Evolutionary conservation across 2,888 invertebrate species (phyloP).

Genomic region (Philereme transversata): DNA sequence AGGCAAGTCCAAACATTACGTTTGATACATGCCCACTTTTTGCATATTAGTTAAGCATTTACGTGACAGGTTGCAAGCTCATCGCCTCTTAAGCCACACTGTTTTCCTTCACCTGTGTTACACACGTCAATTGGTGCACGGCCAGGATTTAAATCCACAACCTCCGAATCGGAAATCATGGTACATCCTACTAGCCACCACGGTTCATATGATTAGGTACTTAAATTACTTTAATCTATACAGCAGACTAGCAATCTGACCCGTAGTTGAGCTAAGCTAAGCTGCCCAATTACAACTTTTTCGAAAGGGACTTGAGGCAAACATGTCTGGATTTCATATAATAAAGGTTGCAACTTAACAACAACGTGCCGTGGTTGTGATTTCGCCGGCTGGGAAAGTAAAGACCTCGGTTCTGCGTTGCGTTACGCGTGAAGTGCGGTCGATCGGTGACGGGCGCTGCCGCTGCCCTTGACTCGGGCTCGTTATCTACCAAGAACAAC

Average conservation of each 20-base stretch:
- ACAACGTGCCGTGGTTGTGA: constrained; percentile 40
- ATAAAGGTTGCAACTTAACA: constrained; percentile 20
- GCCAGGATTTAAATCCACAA: too few species aligned
- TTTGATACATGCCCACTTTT: too few species aligned
- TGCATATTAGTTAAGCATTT: too few species aligned
- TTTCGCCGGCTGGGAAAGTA: constrained; percentile 67
- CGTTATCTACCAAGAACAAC: constrained; percentile 51
- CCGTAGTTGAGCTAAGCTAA: neutral
- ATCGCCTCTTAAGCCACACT: too few species aligned
- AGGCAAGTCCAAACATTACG: too few species aligned
- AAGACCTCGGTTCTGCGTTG: constrained; percentile 64
- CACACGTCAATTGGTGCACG: too few species aligned
- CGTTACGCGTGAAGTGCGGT: constrained; percentile 44
- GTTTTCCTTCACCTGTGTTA: too few species aligned
- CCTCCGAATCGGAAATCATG: too few species aligned
- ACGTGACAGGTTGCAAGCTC: too few species aligned
- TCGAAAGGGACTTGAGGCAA: constrained; percentile 17
- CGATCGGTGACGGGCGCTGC: constrained; percentile 68
- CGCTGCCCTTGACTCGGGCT: constrained; percentile 75
- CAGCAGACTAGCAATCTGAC: neutral
- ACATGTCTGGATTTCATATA: constrained; percentile 22
- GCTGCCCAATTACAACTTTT: constrained; percentile 5
- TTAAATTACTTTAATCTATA: neutral
- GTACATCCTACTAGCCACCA: too few species aligned
- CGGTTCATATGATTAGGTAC: too few species aligned